These are phyloP conservation scores for Pseudotriccus pelzelni DNA, from an alignment of 2,797 vertebrate species.

Conservation along the genomic window DNA sequence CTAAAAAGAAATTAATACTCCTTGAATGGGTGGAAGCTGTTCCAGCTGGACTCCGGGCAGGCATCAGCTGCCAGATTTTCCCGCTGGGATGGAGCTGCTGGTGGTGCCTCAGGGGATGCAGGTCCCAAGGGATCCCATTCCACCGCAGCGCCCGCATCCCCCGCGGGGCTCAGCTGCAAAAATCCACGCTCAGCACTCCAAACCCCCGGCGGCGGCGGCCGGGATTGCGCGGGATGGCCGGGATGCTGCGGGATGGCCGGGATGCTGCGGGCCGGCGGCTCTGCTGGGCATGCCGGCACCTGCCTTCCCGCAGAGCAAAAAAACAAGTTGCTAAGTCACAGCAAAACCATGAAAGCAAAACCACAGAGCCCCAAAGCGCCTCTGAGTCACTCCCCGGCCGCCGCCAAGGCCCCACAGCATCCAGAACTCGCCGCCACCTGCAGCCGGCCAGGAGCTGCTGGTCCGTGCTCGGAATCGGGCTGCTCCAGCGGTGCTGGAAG, in stretches of 20 bases:
- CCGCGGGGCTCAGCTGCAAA: not conserved
- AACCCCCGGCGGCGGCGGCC: rapidly evolving
- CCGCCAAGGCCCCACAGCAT: slow-evolving; percentile 63
- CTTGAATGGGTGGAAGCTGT: not conserved
- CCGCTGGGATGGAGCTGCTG: rapidly evolving
- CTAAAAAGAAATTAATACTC: not conserved
- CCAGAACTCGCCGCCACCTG: slow-evolving; percentile 73
- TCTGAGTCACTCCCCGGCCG: slow-evolving; percentile 77
- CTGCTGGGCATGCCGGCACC: not conserved
- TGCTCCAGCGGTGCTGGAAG: rapidly evolving
- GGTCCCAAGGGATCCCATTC: not conserved
- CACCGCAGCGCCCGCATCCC: rapidly evolving
- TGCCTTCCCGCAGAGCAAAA: not conserved
- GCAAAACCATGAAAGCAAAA: slow-evolving; percentile 83
- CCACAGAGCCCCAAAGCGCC: slow-evolving; percentile 78
- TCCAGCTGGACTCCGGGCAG: not conserved
- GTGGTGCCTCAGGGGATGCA: rapidly evolving
- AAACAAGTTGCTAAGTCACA: slow-evolving; percentile 62
- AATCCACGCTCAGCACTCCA: rapidly evolving
- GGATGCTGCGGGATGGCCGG: rapidly evolving
- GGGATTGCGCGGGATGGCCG: not conserved
- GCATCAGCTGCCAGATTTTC: not conserved
- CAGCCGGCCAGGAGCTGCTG: not conserved
- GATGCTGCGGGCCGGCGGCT: not conserved
- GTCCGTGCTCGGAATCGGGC: not conserved